Evolutionary conservation across 2,888 invertebrate genomes (phyloP), one percentile per base, ranked within the genome.

Genomic region (Thelaira solivaga): DNA sequence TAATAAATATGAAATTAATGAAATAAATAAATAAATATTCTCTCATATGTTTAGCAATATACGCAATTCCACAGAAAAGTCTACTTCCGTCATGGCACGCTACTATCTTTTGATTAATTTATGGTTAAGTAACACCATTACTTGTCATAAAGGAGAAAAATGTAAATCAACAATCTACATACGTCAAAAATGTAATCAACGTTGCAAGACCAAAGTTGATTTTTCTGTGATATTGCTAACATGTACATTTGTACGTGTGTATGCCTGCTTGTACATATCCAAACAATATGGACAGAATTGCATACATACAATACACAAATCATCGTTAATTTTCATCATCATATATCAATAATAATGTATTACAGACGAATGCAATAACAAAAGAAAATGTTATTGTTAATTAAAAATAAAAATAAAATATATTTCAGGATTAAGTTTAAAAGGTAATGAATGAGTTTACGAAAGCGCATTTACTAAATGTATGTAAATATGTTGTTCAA

Each of bases 21-120:
- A 57, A 57, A 20, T 20, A 69, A 22, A 49, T 59, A 59, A 59
- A 29, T 29, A 69, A 49, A 51, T 61, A 39, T 47, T n/a, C 4
- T 36, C n/a, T n/a, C n/a, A n/a, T n/a, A n/a, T n/a, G n/a, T n/a
- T n/a, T n/a, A n/a, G n/a, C n/a, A n/a, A n/a, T n/a, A n/a, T n/a
- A n/a, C n/a, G n/a, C n/a, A n/a, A n/a, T n/a, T n/a, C n/a, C n/a
- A n/a, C n/a, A n/a, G n/a, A n/a, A n/a, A n/a, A n/a, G n/a, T n/a
- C n/a, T n/a, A n/a, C n/a, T n/a, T n/a, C n/a, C n/a, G n/a, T n/a
- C n/a, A n/a, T n/a, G n/a, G n/a, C n/a, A n/a, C n/a, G n/a, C n/a
- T n/a, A n/a, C n/a, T n/a, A n/a, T n/a, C n/a, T n/a, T n/a, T n/a
- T n/a, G n/a, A n/a, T n/a, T n/a, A n/a, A n/a, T n/a, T n/a, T n/a